Percentiles rank a stretch among this genome's conserved stretches.
phyloP scores from a whole-genome alignment of 2,888 invertebrate species.

The Junonia oenone region DNA sequence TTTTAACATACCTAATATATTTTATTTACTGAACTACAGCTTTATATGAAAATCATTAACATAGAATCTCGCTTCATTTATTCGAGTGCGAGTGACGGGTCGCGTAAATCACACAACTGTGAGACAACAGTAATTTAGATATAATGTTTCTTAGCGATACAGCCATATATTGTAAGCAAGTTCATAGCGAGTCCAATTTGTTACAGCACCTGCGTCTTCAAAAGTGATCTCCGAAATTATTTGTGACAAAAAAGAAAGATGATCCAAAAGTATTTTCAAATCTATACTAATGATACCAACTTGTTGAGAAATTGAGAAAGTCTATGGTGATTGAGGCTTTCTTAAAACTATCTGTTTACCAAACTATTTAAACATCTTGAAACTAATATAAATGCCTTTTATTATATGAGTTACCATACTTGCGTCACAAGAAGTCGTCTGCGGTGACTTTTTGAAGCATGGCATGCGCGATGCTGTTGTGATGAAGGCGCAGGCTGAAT shows the following conservation, averaged over 20 bases:
- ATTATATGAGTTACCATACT: too few relatives aligned
- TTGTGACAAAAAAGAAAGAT: constrained; percentile 25
- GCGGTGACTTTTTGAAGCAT: too few relatives aligned
- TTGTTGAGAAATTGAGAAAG: not conserved
- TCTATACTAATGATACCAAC: not conserved
- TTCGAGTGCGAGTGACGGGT: constrained; percentile 17
- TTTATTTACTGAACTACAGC: too few relatives aligned
- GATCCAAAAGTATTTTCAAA: constrained; percentile 21
- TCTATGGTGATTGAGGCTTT: too few relatives aligned
- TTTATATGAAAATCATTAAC: not conserved
- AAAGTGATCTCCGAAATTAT: constrained; percentile 29
- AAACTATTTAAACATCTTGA: too few relatives aligned
- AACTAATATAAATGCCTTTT: too few relatives aligned
- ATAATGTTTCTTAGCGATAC: constrained; percentile 38
- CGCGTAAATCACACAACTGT: constrained; percentile 50
- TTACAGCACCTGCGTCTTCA: constrained; percentile 39
- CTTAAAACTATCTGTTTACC: too few relatives aligned
- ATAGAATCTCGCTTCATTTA: not conserved
- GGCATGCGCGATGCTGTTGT: too few relatives aligned
- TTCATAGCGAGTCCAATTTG: constrained; percentile 46
- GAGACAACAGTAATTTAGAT: constrained; percentile 54
- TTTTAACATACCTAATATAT: too few relatives aligned
- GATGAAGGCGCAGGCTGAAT: too few relatives aligned
- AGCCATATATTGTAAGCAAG: constrained; percentile 18
- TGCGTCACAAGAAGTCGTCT: too few relatives aligned